These are phyloP conservation scores for Enteromius fasciolatus DNA, from an alignment of 2,797 vertebrate genomes.

Conservation along the genomic window DNA sequence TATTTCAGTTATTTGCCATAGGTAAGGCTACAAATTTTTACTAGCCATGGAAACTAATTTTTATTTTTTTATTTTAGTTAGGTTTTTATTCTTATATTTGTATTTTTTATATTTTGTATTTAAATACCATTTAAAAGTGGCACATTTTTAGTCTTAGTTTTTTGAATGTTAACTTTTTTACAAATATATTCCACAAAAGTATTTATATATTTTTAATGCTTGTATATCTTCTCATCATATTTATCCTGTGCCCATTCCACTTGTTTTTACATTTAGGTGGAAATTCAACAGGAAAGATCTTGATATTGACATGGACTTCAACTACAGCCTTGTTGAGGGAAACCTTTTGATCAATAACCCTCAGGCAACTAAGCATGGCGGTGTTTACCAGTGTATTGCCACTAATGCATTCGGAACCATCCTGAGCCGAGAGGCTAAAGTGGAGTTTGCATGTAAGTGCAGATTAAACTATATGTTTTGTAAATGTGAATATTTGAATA, in stretches of 20 bases:
- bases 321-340: slow-evolving; percentile 86
- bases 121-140: background rate
- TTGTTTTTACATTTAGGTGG: slow-evolving; percentile 79
- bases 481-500: background rate
- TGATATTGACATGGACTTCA: slow-evolving; percentile 80
- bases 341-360: slow-evolving; percentile 90
- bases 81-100: background rate
- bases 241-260: background rate
- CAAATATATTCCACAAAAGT: no score
- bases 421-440: slow-evolving; percentile 86
- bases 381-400: slow-evolving; percentile 89
- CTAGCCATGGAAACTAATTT: background rate
- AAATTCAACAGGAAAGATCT: slow-evolving; percentile 86
- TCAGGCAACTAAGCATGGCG: slow-evolving; percentile 83
- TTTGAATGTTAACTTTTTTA: background rate
- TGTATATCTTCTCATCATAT: background rate
- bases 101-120: background rate
- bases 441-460: slow-evolving; percentile 94
- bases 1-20: background rate
- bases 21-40: background rate
- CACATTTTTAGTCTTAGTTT: background rate
- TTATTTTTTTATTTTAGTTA: background rate
- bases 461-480: background rate
- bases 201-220: background rate
- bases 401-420: slow-evolving; percentile 88